phyloP scores from a whole-genome alignment of 1,140 invertebrate species.

The Leptinotarsa texana region DNA sequence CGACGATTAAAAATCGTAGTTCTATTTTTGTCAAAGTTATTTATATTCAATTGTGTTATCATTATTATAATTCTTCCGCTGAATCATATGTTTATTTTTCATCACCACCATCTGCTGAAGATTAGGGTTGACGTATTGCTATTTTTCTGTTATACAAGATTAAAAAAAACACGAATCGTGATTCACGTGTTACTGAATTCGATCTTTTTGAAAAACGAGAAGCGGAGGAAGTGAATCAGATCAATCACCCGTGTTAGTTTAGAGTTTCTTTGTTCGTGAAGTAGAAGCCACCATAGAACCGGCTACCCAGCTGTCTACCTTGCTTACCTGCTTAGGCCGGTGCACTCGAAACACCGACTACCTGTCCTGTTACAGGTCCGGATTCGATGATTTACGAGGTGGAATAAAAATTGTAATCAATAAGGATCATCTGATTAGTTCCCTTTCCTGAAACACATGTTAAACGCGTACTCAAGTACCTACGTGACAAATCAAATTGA shows the following conservation, averaged over 20 bases:
- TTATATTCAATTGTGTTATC: no score
- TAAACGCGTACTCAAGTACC: no score
- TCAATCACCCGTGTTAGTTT: conserved; percentile 23
- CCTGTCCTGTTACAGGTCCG: conserved; percentile 11
- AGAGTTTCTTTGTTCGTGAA: conserved; percentile 15
- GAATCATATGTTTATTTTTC: no score
- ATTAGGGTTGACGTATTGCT: no score
- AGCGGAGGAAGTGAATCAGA: conserved; percentile 20
- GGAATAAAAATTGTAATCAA: not conserved
- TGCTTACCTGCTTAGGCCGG: conserved; percentile 6
- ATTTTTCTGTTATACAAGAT: not conserved
- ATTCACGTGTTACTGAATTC: conserved; percentile 18
- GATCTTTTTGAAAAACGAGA: not conserved
- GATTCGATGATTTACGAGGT: not conserved
- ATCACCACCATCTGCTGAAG: no score
- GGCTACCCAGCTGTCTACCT: conserved; percentile 22
- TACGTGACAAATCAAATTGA: no score
- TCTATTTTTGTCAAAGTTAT: no score
- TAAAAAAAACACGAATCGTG: not conserved
- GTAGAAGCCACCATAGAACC: conserved; percentile 21
- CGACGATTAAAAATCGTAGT: no score
- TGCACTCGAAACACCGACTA: conserved; percentile 6
- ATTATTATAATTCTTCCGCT: no score
- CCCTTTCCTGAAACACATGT: no score
- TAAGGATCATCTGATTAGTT: no score